Percentiles rank a stretch among this genome's conserved stretches.
These are phyloP conservation scores for Natator depressus DNA, from an alignment of 2,113 vertebrate species.

Conservation along the genomic window DNA sequence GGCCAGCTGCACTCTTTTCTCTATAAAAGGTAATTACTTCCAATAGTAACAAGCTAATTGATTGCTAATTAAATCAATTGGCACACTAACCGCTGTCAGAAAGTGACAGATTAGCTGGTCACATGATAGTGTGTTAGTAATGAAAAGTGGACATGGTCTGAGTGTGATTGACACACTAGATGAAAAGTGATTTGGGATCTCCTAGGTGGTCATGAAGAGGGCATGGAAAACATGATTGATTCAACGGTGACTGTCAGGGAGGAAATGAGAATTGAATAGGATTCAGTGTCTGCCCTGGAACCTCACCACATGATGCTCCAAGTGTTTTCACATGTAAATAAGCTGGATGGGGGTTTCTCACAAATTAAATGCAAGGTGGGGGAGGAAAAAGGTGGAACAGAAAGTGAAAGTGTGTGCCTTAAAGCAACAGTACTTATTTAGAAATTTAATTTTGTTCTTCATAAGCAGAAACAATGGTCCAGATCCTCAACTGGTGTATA, in stretches of 20 bases:
- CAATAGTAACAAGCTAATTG: constrained; percentile 99
- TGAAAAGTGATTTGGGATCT: constrained; percentile 85
- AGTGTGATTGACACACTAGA: constrained; percentile 85
- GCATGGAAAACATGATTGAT: constrained; percentile 89
- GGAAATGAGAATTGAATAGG: constrained; percentile 93
- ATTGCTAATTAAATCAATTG: constrained; percentile 99
- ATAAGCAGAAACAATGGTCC: neutral
- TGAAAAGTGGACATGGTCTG: constrained; percentile 88
- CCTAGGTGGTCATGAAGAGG: constrained; percentile 84
- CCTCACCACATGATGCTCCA: constrained; percentile 87
- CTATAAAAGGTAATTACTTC: constrained; percentile 99
- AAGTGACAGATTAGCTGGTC: constrained; percentile 93
- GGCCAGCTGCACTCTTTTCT: constrained; percentile 97
- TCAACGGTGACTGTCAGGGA: constrained; percentile 87
- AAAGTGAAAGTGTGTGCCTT: constrained; percentile 55
- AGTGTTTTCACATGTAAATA: constrained; percentile 97
- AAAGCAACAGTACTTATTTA: constrained; percentile 29
- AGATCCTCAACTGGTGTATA: neutral
- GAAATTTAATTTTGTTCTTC: constrained; percentile 9
- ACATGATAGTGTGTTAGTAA: constrained; percentile 82
- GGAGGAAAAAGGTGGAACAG: constrained; percentile 54
- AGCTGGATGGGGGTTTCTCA: constrained; percentile 80
- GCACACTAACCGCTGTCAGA: constrained; percentile 92
- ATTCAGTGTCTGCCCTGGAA: constrained; percentile 83
- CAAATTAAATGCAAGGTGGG: constrained; percentile 79